Evolutionary conservation across 2,888 invertebrate species (phyloP), one percentile per base, ranked within the genome.

Genomic region (Aquatica leii): DNA sequence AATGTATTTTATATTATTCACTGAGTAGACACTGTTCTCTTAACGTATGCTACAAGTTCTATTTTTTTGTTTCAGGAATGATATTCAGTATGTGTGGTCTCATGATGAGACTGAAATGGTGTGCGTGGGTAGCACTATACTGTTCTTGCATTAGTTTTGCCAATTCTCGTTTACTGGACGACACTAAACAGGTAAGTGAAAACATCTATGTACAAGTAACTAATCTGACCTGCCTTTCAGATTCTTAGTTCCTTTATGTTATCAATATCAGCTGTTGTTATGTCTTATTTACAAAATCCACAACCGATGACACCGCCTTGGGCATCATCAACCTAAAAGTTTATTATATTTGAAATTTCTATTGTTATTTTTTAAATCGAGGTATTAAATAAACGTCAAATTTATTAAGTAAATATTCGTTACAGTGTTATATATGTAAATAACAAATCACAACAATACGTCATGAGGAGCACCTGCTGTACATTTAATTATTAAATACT

Each of bases 91-190:
- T 99, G 98, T 97, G 97, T 81, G 99, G 98, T 1, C 86, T 99
- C 2, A 98, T 99, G 98, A 97, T 99, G 96, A 86, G 98, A 83
- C 84, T 98, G 53, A 99, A 99, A 82, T 99, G 98, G 98, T 98
- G 98, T 82, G 97, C 98, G 0, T 99, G 99, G 99, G 92, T 97
- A 48, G 98, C 99, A 0, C 87, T 99, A 0, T 97, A 97, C 79
- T 99, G 98, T 81, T 98, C 98, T 5, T 98, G 98, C 80, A 97
- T 99, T 70, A 97, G 98, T 82, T 99, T 98, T 84, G 97, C 99
- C 37, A 99, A 98, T 82, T 97, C 97, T 0, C 86, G 97, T 78
- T 90, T 97, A 4, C 93, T 92, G 40, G 99, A 99, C 82, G 99
- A 99, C 81, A 95, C 97, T 0, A 99, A 99, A 85, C 99, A 99